phyloP scores from a whole-genome alignment of 2,888 invertebrate genomes.

The Dendrolimus pini region DNA sequence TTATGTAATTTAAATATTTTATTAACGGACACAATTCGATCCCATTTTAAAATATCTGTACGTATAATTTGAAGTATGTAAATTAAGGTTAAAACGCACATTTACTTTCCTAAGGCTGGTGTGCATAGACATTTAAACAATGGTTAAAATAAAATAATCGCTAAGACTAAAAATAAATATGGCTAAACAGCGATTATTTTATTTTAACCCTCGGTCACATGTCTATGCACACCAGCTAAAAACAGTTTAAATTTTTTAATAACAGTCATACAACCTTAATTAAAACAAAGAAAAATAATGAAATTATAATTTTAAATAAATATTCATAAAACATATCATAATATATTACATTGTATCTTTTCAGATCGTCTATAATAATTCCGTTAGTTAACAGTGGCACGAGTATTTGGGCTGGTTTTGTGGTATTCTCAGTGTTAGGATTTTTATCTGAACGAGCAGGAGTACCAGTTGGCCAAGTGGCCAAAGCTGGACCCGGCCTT shows the following conservation, averaged over 20 bases:
- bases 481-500: conserved; percentile 86
- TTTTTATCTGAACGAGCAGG: conserved; percentile 84
- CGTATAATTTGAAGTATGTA: too few relatives aligned
- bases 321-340: background rate
- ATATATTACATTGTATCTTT: conserved; percentile 17
- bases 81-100: too few relatives aligned
- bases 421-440: conserved; percentile 87
- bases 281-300: background rate
- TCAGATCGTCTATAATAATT: conserved; percentile 82
- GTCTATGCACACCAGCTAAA: too few relatives aligned
- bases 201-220: too few relatives aligned
- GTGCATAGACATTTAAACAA: too few relatives aligned
- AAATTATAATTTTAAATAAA: background rate
- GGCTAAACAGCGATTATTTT: too few relatives aligned
- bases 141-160: too few relatives aligned
- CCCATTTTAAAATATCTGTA: too few relatives aligned
- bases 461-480: conserved; percentile 84
- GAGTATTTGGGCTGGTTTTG: conserved; percentile 87
- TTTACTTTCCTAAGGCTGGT: too few relatives aligned
- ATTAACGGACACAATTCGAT: background rate
- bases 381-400: conserved; percentile 85
- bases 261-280: too few relatives aligned
- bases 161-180: too few relatives aligned
- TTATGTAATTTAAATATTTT: background rate
- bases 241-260: too few relatives aligned